These are phyloP conservation scores for Hypolimnas misippus DNA, from an alignment of 2,888 invertebrate species.

Conservation along the genomic window DNA sequence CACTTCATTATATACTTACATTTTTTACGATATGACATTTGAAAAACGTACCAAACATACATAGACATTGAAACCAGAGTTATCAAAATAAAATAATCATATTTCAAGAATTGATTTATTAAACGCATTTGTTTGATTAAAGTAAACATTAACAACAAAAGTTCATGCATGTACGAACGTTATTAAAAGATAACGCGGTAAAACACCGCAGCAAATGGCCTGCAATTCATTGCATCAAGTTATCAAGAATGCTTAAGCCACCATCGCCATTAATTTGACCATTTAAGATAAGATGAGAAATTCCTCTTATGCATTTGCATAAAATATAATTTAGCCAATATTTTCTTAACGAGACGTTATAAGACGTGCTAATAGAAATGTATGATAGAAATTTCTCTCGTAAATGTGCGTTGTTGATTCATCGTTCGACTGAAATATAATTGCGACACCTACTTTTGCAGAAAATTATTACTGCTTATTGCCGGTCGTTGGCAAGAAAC, in stretches of 20 bases:
- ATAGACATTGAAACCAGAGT: background rate
- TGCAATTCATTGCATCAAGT: constrained; percentile 19
- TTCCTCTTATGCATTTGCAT: constrained; percentile 26
- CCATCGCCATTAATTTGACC: constrained; percentile 30
- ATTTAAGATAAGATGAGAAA: constrained; percentile 24
- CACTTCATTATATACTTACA: background rate
- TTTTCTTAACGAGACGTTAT: constrained; percentile 11
- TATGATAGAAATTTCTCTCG: constrained; percentile 33
- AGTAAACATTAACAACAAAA: constrained; percentile 21
- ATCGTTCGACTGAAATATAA: constrained; percentile 44
- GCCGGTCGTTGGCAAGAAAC: constrained; percentile 54
- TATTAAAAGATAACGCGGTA: constrained; percentile 23
- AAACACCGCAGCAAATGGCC: constrained; percentile 13
- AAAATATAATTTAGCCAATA: constrained; percentile 22
- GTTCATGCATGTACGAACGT: constrained; percentile 21
- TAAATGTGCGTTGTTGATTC: constrained; percentile 15
- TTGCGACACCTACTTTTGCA: constrained; percentile 61
- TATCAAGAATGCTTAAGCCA: constrained; percentile 28
- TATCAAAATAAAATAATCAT: constrained; percentile 7
- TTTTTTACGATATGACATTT: background rate
- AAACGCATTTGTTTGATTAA: constrained; percentile 10
- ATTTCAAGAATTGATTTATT: constrained; percentile 21
- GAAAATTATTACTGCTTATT: constrained; percentile 62
- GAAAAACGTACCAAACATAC: no score
- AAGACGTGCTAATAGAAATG: constrained; percentile 25